Percentiles rank a stretch among this genome's conserved stretches.
phyloP scores from a whole-genome alignment of 2,888 invertebrate genomes.

The Ophion slaviceki region DNA sequence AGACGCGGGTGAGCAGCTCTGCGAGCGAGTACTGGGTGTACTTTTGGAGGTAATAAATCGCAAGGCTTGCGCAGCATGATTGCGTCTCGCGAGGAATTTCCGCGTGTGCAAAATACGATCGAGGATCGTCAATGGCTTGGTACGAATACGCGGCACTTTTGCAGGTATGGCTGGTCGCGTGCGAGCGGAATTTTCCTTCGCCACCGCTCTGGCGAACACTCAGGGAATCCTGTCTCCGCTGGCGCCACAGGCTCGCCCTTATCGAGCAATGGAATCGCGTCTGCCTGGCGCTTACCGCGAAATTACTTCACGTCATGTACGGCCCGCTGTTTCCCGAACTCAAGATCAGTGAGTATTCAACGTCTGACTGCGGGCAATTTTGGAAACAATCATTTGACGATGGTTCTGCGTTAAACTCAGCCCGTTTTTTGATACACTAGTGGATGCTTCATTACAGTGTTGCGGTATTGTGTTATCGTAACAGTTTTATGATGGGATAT shows the following conservation, averaged over 20 bases:
- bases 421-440: no score
- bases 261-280: conserved; percentile 98
- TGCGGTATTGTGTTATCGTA: no score
- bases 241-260: conserved; percentile 97
- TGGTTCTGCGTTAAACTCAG: no score
- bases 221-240: conserved; percentile 95
- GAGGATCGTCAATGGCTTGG: neutral
- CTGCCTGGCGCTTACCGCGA: conserved; percentile 94
- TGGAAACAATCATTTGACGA: no score
- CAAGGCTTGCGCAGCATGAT: no score
- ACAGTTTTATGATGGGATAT: no score
- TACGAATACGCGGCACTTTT: conserved; percentile 15
- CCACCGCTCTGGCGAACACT: conserved; percentile 98
- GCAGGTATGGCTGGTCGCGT: conserved; percentile 89
- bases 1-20: conserved; percentile 97
- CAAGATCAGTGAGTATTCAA: conserved; percentile 88
- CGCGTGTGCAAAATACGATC: neutral
- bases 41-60: conserved; percentile 88
- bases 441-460: no score
- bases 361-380: neutral
- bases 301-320: conserved; percentile 94
- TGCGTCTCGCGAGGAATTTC: no score
- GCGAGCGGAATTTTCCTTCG: conserved; percentile 94
- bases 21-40: conserved; percentile 96
- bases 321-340: conserved; percentile 92